Conservation (phyloP, 2,113 vertebrate genomes). For the Onychostruthus taczanowskii region DNA sequence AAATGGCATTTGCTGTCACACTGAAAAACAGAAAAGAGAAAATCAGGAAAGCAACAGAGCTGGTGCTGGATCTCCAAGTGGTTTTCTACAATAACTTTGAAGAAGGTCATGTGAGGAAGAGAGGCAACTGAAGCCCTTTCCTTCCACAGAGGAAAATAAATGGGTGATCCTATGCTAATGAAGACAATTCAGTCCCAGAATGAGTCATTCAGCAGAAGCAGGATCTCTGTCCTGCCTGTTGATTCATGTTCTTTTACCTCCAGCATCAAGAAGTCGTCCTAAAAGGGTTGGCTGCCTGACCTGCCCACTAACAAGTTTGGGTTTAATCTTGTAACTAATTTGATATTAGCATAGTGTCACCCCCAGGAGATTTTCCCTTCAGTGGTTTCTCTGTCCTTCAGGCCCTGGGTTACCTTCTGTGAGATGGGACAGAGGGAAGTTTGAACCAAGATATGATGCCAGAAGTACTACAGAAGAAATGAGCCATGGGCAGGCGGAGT, state of each 20-base stretch:
- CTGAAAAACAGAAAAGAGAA: background rate
- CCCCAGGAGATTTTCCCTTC: background rate
- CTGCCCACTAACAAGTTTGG: conserved; percentile 25
- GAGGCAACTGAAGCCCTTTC: conserved; percentile 5
- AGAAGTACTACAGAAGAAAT: background rate
- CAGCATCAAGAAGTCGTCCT: background rate
- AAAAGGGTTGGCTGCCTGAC: conserved; percentile 37
- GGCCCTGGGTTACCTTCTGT: background rate
- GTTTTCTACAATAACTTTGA: conserved; percentile 7
- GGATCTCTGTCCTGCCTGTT: conserved; percentile 64
- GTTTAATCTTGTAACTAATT: conserved; percentile 51
- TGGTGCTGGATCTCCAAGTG: background rate
- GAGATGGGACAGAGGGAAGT: background rate
- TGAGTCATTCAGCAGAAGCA: conserved; percentile 50
- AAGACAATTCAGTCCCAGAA: conserved; percentile 38
- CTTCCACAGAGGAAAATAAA: conserved; percentile 2
- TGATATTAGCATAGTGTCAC: conserved; percentile 63
- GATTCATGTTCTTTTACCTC: conserved; percentile 54
- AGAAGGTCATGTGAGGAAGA: conserved; percentile 37
- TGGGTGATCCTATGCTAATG: conserved; percentile 68
- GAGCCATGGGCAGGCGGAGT: background rate
- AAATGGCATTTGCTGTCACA: background rate
- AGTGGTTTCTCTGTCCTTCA: background rate
- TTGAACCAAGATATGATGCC: background rate
- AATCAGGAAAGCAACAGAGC: background rate